A percentile compares a stretch with the other conserved stretches of the same genome.
These are phyloP conservation scores for Meriones unguiculatus DNA, from an alignment of 2,113 vertebrate genomes.

Conservation along the genomic window DNA sequence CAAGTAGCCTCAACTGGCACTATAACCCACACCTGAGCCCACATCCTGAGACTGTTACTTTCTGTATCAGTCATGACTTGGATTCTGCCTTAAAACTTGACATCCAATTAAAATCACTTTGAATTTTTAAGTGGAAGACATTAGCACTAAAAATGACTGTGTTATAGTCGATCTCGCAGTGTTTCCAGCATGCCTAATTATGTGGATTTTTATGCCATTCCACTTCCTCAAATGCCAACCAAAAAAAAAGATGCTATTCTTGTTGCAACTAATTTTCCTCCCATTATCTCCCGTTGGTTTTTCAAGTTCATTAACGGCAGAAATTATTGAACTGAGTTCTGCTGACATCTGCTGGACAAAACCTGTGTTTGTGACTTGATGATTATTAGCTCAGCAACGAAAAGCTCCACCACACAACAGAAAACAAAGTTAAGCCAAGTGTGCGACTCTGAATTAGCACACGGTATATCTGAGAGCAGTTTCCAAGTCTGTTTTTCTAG, in stretches of 20 bases:
- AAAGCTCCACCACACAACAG: conserved; percentile 34
- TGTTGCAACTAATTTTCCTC: conserved; percentile 2
- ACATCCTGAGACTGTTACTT: neutral
- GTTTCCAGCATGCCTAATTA: neutral
- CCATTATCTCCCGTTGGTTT: neutral
- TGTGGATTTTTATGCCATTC: neutral
- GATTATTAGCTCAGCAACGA: neutral
- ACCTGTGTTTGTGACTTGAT: conserved; percentile 18
- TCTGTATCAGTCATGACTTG: neutral
- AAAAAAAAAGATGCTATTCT: neutral
- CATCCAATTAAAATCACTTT: neutral
- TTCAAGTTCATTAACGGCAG: conserved; percentile 53
- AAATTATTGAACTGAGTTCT: conserved; percentile 72
- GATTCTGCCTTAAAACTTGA: neutral
- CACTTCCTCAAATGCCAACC: conserved; percentile 50
- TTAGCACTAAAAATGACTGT: neutral
- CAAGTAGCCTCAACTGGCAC: neutral
- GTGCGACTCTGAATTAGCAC: neutral
- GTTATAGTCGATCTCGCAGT: neutral
- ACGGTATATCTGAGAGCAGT: neutral
- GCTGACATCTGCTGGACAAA: conserved; percentile 86
- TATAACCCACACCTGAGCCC: neutral
- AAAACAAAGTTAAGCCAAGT: conserved; percentile 26
- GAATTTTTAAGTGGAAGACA: conserved; percentile 10
- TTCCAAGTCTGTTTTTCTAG: neutral